Base-by-base conservation (phyloP, 2,113 vertebrate genomes). In the Cebus imitator region DNA sequence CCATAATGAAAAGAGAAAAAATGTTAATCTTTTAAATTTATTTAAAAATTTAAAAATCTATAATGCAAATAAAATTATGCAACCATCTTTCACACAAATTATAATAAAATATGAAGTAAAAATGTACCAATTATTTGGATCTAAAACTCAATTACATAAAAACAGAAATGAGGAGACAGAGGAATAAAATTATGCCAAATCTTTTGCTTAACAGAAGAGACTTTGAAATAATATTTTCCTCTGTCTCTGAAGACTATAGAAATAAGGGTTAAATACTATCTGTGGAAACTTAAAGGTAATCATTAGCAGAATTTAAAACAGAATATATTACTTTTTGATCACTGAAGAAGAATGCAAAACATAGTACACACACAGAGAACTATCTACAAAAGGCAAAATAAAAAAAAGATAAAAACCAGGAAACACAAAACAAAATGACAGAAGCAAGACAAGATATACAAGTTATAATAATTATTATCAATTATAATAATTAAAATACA, bases 61-160 rank as follows among this genome's bases (percentile, higher is more conserved):
- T 48, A 96, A 86, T 90, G 16, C 40, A 81, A 84, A 72, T 84
- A 94, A 94, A 91, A 82, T 91, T 94, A 61, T 58, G 40, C 14
- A 35, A 91, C 20, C 9, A 61, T 18, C 52, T 35, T 76, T 81
- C 61, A 64, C 61, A 91, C 50, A 92, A 89, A 72, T 92, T 84
- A 84, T 30, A 90, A 75, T 52, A 91, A 91, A 80, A 91, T 58
- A 64, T 61, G 45, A 43, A 79, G 20, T 58, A 92, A 88, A 93
- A 76, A 66, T 81, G 18, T 87, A n/a, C 10, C 66, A 90, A 66
- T 50, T 76, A 72, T 83, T 91, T 83, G 23, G 57, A 79, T 79
- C 61, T 95, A 96, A 84, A 92, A 84, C 58, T n/a, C 79, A 66
- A 43, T 82, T 68, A 87, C 35, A 88, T 50, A 92, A 88, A 80